Conservation (phyloP, 2,797 vertebrate genomes). For the Helicolenus hilgendorfi region DNA sequence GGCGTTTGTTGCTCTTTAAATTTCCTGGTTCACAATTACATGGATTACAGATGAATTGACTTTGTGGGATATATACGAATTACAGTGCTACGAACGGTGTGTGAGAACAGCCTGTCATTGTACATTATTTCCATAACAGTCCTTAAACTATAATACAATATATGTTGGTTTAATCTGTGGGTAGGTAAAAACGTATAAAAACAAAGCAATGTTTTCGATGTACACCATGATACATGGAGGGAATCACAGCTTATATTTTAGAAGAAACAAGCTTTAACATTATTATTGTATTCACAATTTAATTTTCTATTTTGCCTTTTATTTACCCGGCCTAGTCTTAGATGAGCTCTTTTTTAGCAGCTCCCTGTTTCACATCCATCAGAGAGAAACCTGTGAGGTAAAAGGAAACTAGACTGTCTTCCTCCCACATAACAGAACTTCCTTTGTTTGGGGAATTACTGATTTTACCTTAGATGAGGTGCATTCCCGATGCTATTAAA, state of each 20-base stretch:
- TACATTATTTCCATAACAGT: background rate
- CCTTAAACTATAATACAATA: background rate
- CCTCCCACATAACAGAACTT: slow-evolving; percentile 44
- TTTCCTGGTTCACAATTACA: too few species aligned
- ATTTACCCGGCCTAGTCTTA: background rate
- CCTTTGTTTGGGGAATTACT: slow-evolving; percentile 32
- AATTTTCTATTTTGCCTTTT: background rate
- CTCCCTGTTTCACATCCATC: slow-evolving; percentile 48
- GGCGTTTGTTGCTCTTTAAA: too few species aligned
- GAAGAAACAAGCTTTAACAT: background rate
- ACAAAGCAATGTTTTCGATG: background rate
- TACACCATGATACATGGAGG: background rate
- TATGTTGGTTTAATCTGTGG: background rate
- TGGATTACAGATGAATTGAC: too few species aligned
- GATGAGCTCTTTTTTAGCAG: background rate
- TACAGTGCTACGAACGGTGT: too few species aligned
- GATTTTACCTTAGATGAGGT: slow-evolving; percentile 17
- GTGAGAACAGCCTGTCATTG: background rate
- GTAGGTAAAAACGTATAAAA: background rate
- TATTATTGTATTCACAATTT: background rate
- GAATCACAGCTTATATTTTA: background rate
- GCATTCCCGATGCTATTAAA: background rate
- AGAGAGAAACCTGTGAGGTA: slow-evolving; percentile 28
- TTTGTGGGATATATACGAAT: too few species aligned
- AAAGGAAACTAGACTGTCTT: slow-evolving; percentile 50